Percentiles rank a stretch among this genome's conserved stretches.
phyloP scores from a whole-genome alignment of 2,888 invertebrate genomes.

The Hydraecia micacea region DNA sequence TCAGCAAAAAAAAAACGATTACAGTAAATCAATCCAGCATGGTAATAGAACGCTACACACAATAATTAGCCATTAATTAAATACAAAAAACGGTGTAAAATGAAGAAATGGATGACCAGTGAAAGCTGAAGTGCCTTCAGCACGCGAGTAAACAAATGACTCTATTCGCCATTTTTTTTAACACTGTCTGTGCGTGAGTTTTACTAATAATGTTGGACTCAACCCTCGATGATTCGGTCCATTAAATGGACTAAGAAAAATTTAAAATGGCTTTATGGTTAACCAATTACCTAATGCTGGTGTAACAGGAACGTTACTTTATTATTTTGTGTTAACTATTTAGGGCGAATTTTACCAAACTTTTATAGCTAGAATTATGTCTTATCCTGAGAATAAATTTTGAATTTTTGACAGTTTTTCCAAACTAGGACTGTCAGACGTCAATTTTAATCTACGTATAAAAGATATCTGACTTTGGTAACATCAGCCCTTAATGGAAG shows the following conservation, averaged over 20 bases:
- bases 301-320: background rate
- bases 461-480: no score
- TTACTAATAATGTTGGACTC: slow-evolving; percentile 11
- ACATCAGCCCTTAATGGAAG: background rate
- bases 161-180: slow-evolving; percentile 36
- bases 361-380: no score
- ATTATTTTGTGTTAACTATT: background rate
- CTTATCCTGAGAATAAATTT: no score
- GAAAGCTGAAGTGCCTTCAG: slow-evolving; percentile 49
- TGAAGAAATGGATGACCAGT: slow-evolving; percentile 51
- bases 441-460: no score
- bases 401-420: no score
- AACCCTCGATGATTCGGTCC: slow-evolving; percentile 28
- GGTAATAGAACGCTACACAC: slow-evolving; percentile 47
- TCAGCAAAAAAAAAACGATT: slow-evolving; percentile 10
- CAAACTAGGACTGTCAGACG: no score
- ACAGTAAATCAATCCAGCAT: slow-evolving; percentile 48
- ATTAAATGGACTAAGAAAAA: slow-evolving; percentile 29
- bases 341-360: no score
- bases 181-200: slow-evolving; percentile 13
- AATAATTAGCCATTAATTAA: slow-evolving; percentile 58
- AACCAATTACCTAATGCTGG: slow-evolving; percentile 30
- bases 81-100: slow-evolving; percentile 40
- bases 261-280: slow-evolving; percentile 33
- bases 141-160: slow-evolving; percentile 57